A percentile compares a stretch with the other conserved stretches of the same genome.
phyloP scores from a whole-genome alignment of 1,140 invertebrate species.

The Leptinotarsa lineolata region DNA sequence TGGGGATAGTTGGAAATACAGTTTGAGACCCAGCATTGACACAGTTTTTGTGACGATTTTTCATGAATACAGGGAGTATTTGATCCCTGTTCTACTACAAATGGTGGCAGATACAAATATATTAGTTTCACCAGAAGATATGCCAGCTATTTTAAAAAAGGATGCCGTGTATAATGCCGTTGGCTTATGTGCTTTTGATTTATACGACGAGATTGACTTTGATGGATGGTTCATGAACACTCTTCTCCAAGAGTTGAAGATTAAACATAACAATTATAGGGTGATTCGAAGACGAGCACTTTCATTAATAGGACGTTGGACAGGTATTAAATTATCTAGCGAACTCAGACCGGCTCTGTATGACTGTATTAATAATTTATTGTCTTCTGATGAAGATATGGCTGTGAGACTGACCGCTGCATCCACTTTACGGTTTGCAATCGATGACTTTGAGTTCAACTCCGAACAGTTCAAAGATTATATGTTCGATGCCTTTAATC shows the following conservation, averaged over 20 bases:
- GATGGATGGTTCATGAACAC: conserved; percentile 90
- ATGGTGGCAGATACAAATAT: conserved; percentile 69
- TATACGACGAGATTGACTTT: conserved; percentile 92
- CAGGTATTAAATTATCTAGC: conserved; percentile 81
- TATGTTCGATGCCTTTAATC: conserved; percentile 74
- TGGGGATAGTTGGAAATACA: conserved; percentile 92
- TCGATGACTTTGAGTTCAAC: conserved; percentile 93
- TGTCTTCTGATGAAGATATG: conserved; percentile 76
- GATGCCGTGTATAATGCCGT: conserved; percentile 96
- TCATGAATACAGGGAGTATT: conserved; percentile 73
- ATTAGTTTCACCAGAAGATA: conserved; percentile 69
- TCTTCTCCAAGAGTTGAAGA: conserved; percentile 79
- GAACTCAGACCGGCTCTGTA: conserved; percentile 81
- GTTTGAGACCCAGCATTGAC: conserved; percentile 84
- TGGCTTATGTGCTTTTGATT: conserved; percentile 85
- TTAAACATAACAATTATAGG: conserved; percentile 82
- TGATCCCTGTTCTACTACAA: conserved; percentile 76
- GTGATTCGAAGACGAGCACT: conserved; percentile 87
- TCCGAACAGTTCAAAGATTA: conserved; percentile 83
- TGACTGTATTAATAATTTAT: conserved; percentile 73
- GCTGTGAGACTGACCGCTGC: conserved; percentile 82
- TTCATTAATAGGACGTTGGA: conserved; percentile 84
- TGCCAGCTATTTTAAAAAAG: conserved; percentile 80
- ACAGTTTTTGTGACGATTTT: conserved; percentile 83
- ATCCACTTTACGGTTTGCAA: conserved; percentile 73